Evolutionary conservation across 1,140 invertebrate species (phyloP).

Genomic region (Vanessa tameamea): DNA sequence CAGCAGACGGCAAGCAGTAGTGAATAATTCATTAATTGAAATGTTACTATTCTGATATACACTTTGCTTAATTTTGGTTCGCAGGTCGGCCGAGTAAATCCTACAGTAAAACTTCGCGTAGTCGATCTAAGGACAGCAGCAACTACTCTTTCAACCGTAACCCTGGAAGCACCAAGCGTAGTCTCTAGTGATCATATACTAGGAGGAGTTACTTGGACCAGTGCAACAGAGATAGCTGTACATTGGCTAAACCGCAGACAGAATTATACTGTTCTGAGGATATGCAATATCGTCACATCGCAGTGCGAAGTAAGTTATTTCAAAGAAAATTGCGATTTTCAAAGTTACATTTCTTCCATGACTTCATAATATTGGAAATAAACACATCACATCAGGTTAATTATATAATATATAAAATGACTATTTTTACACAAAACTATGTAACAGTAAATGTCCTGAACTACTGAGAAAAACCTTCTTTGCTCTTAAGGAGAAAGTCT

Average conservation of each 20-base stretch:
- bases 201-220: slow-evolving; percentile 89
- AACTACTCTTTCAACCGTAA: slow-evolving; percentile 44
- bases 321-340: background rate
- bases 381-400: too few species aligned
- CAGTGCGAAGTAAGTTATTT: slow-evolving; percentile 49
- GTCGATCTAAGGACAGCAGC: slow-evolving; percentile 56
- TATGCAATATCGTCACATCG: slow-evolving; percentile 61
- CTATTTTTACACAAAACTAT: too few species aligned
- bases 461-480: too few species aligned
- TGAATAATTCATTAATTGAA: slow-evolving; percentile 1
- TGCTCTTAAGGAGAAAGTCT: too few species aligned
- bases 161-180: slow-evolving; percentile 68
- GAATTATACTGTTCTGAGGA: slow-evolving; percentile 82
- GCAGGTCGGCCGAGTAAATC: slow-evolving; percentile 75
- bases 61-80: background rate
- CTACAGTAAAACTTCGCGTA: slow-evolving; percentile 66
- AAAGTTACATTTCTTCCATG: too few species aligned
- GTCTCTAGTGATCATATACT: slow-evolving; percentile 81
- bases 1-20: too few species aligned
- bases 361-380: too few species aligned
- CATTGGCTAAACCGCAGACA: slow-evolving; percentile 95
- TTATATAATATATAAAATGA: too few species aligned
- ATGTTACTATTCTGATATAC: background rate
- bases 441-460: too few species aligned
- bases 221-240: slow-evolving; percentile 84